A percentile compares a stretch with the other conserved stretches of the same genome.
phyloP scores from a whole-genome alignment of 2,888 invertebrate species.

The Leptopilina myrica region DNA sequence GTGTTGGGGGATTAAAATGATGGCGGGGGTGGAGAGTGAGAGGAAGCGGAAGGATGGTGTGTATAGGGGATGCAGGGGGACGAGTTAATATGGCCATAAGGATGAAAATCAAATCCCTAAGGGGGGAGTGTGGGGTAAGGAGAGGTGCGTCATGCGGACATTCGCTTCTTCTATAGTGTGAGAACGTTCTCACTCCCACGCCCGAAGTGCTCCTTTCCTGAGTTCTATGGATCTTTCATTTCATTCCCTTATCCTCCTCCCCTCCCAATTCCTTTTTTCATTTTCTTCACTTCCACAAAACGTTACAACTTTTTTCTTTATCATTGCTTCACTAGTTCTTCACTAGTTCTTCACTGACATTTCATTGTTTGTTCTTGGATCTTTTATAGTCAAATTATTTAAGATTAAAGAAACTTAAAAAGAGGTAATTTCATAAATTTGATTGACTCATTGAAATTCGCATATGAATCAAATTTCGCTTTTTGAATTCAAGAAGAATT shows the following conservation, averaged over 20 bases:
- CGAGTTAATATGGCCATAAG: slow-evolving; percentile 53
- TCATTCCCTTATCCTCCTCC: slow-evolving; percentile 39
- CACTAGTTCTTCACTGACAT: no score
- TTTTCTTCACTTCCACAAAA: background rate
- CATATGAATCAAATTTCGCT: no score
- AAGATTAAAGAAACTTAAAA: no score
- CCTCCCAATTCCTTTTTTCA: slow-evolving; percentile 51
- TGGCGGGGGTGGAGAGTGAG: slow-evolving; percentile 41
- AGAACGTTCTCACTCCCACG: slow-evolving; percentile 77
- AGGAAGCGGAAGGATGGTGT: slow-evolving; percentile 43
- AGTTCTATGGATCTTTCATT: slow-evolving; percentile 45
- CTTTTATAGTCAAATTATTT: no score
- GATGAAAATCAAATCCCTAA: slow-evolving; percentile 60
- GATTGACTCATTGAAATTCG: no score
- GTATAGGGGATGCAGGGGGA: slow-evolving; percentile 48
- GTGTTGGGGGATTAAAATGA: slow-evolving; percentile 8
- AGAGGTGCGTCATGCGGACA: slow-evolving; percentile 60
- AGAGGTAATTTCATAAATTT: no score
- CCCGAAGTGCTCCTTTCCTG: slow-evolving; percentile 72
- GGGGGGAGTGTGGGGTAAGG: slow-evolving; percentile 48
- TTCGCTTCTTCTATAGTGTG: slow-evolving; percentile 66
- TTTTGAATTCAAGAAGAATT: no score
- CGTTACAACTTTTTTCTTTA: background rate
- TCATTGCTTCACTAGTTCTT: no score
- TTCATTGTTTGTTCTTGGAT: no score